These are phyloP conservation scores for Mixornis gularis DNA, from an alignment of 2,113 vertebrate species.

Conservation along the genomic window DNA sequence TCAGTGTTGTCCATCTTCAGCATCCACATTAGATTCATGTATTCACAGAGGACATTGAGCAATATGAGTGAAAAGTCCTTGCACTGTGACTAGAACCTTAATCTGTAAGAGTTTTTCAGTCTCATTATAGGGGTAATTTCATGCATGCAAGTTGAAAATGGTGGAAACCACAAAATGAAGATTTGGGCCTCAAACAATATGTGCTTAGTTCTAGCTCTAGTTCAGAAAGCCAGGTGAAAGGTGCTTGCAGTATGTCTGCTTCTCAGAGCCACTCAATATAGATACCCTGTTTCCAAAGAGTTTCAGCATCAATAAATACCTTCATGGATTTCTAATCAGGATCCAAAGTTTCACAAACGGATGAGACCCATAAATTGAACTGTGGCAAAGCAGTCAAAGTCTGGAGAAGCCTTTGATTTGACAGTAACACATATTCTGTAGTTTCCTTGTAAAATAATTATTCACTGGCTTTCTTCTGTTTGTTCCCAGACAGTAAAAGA, in stretches of 20 bases:
- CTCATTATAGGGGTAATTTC: not conserved
- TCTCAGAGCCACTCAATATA: not conserved
- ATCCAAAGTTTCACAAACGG: not conserved
- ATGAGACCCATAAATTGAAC: not conserved
- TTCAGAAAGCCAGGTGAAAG: not conserved
- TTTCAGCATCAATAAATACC: not conserved
- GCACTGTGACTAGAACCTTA: not conserved
- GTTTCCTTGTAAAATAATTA: not conserved
- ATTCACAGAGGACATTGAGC: not conserved
- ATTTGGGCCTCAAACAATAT: not conserved
- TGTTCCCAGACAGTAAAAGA: not conserved
- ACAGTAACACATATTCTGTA: not conserved
- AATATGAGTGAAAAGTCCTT: not conserved
- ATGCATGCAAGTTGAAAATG: not conserved
- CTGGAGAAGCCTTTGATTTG: not conserved
- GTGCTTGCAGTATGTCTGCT: not conserved
- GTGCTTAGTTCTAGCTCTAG: not conserved
- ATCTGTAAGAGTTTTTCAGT: not conserved
- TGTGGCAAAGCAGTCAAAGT: not conserved
- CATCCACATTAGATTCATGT: not conserved
- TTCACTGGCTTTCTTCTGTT: not conserved
- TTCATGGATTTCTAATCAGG: not conserved
- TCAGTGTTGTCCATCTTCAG: not conserved
- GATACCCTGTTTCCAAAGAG: not conserved
- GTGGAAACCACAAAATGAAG: not conserved